Base-by-base conservation (phyloP, 2,888 invertebrate species). In the Beris morrisii region DNA sequence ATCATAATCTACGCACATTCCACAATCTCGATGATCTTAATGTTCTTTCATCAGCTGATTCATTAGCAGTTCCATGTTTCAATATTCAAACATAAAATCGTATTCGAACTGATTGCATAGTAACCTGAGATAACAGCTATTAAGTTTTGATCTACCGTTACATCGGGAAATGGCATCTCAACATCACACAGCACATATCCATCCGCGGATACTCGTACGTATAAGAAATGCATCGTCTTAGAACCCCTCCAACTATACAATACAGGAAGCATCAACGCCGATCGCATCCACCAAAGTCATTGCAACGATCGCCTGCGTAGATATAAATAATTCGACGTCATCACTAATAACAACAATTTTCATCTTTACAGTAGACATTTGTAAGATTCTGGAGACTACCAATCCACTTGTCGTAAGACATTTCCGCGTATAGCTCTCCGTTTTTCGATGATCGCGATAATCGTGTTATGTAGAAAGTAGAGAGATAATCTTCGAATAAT, bases 281-380 rank as follows among this genome's bases (percentile, higher is more conserved):
- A 58, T 58, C 45, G 44, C 45, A 45, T 45, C 58, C 4, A 11
- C 5, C n/a, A 12, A 58, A 46, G 58, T 46, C 45, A 58, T 46
- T 58, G 31, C 58, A 58, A 28, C 45, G 58, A 46, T 58, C 45
- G 58, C 45, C 58, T 59, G 59, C 59, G 59, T 59, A 59, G 59
- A 59, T 46, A 31, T 59, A 59, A 48, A 59, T 59, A 59, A 59
- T 59, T 59, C 59, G 48, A 46, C 31, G 48, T 59, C 48, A 31
- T 59, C 59, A 31, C 59, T 59, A 59, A 59, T 59, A 59, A 57
- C 57, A 57, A 59, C 59, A 46, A 59, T 59, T 59, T 59, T 59
- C 59, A 31, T 59, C 59, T 46, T 59, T 48, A 59, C 59, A 48
- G 59, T 59, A 59, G 59, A 59, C 59, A 48, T 59, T 32, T 15